These are phyloP conservation scores for Ictalurus furcatus DNA, from an alignment of 2,113 vertebrate species.

Conservation along the genomic window DNA sequence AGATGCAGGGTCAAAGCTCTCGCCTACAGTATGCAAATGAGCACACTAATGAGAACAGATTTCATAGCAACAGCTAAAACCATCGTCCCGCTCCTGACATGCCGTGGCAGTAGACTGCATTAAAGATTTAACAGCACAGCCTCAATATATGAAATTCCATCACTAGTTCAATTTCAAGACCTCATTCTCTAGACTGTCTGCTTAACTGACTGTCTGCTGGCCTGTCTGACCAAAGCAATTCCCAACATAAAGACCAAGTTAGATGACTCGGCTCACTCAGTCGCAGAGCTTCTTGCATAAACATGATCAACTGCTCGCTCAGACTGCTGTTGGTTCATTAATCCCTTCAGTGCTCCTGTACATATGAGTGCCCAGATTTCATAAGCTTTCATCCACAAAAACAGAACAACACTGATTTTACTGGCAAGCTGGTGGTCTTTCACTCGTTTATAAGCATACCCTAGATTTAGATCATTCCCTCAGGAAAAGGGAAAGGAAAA, in stretches of 20 bases:
- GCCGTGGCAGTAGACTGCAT: constrained; percentile 26
- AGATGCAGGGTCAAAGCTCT: neutral
- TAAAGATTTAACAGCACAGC: constrained; percentile 43
- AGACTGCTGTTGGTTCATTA: constrained; percentile 40
- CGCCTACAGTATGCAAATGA: constrained; percentile 31
- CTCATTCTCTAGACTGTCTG: constrained; percentile 25
- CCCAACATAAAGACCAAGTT: constrained; percentile 14
- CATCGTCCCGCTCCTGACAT: constrained; percentile 16
- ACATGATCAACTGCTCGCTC: constrained; percentile 21
- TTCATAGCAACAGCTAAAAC: constrained; percentile 19
- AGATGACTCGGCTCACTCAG: neutral
- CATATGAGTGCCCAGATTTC: constrained; percentile 41
- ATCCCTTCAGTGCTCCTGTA: constrained; percentile 41
- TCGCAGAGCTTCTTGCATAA: constrained; percentile 14
- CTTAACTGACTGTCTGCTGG: constrained; percentile 15
- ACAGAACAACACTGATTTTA: neutral
- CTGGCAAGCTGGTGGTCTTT: neutral
- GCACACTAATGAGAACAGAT: neutral
- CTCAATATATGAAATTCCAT: constrained; percentile 46
- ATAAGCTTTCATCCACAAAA: constrained; percentile 28
- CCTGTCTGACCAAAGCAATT: constrained; percentile 34
- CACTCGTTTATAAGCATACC: constrained; percentile 1
- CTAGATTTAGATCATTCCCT: neutral
- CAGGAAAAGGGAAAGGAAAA: neutral
- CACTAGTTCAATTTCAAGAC: constrained; percentile 22